A percentile compares a stretch with the other conserved stretches of the same genome.
Conservation (phyloP, 2,888 invertebrate genomes). For the Standfussiana lucernea region DNA sequence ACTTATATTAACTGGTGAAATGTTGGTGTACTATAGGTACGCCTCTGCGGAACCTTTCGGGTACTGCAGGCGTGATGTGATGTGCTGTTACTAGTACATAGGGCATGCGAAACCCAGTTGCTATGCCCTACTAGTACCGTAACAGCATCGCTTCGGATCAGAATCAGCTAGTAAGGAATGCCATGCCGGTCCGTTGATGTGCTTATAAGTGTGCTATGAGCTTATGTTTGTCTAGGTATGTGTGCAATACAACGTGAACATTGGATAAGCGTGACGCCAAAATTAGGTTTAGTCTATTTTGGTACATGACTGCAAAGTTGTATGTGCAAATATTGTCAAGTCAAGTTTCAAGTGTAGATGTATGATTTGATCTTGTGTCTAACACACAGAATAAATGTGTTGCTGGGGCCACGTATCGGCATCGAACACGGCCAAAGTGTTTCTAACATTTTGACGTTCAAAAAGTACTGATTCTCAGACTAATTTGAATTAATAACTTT, state of each 20-base stretch:
- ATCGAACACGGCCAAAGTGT: no score
- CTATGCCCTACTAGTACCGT: no score
- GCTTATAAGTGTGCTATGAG: background rate
- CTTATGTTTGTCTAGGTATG: background rate
- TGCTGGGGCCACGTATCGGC: background rate
- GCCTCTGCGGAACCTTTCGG: background rate
- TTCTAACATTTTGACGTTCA: background rate
- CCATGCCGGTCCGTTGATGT: background rate
- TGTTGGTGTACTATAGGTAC: background rate
- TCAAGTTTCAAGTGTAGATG: constrained; percentile 9
- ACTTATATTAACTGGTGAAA: background rate
- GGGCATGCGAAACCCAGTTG: no score
- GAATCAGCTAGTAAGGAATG: background rate
- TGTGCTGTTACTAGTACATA: background rate
- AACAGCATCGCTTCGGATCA: background rate
- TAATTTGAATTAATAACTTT: background rate
- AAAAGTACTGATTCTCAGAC: background rate
- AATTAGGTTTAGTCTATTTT: constrained; percentile 51
- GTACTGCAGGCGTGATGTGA: background rate
- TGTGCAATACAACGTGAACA: background rate
- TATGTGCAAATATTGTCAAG: constrained; percentile 37
- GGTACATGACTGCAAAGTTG: constrained; percentile 24
- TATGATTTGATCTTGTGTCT: background rate
- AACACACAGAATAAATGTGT: background rate
- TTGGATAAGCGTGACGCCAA: constrained; percentile 26